Evolutionary conservation across 2,113 vertebrate genomes (phyloP).

Genomic region (Vulpes lagopus): DNA sequence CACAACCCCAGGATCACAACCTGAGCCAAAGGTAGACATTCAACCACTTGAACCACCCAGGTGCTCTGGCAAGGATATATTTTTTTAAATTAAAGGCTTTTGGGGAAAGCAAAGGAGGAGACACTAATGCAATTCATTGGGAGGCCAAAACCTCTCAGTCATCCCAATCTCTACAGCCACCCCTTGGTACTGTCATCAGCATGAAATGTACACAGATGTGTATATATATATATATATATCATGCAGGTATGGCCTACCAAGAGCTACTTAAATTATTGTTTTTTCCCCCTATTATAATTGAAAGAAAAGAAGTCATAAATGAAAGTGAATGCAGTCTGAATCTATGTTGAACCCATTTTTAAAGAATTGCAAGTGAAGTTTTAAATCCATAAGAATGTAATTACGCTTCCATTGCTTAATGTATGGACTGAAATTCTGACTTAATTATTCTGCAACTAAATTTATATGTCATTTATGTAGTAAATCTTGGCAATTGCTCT

Average conservation of each 20-base stretch:
- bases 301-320: slow-evolving; percentile 69
- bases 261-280: slow-evolving; percentile 29
- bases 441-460: slow-evolving; percentile 80
- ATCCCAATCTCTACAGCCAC: background rate
- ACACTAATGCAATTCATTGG: background rate
- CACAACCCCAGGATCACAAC: too few relatives aligned
- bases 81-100: background rate
- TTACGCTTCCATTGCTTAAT: slow-evolving; percentile 76
- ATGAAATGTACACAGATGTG: background rate
- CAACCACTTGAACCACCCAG: too few relatives aligned
- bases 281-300: background rate
- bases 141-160: background rate
- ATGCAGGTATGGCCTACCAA: background rate
- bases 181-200: background rate
- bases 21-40: too few relatives aligned
- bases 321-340: slow-evolving; percentile 61
- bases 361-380: slow-evolving; percentile 71
- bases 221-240: too few relatives aligned
- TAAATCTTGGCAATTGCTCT: slow-evolving; percentile 78
- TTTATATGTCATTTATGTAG: slow-evolving; percentile 76
- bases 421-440: slow-evolving; percentile 74
- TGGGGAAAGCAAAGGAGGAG: background rate
- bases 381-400: slow-evolving; percentile 74
- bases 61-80: background rate
- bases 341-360: slow-evolving; percentile 65